Conservation (phyloP, 2,888 invertebrate species). For the Ectemnius continuus region DNA sequence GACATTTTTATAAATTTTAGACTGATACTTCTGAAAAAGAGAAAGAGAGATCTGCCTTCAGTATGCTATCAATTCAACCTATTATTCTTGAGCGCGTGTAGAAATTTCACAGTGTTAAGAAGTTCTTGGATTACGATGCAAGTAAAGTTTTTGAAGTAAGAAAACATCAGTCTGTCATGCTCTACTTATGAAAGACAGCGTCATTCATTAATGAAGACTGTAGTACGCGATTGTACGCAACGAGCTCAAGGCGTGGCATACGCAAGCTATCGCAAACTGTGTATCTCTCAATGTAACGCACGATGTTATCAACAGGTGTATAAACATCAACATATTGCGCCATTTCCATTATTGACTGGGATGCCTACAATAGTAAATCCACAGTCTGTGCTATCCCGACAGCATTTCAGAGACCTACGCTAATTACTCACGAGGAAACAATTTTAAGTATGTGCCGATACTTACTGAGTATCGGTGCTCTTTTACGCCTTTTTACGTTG, state of each 20-base stretch:
- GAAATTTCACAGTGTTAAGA: not conserved
- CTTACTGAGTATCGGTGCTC: not conserved
- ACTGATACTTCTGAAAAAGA: conserved; percentile 72
- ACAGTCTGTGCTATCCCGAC: not conserved
- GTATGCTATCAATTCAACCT: conserved; percentile 17
- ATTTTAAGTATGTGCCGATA: not conserved
- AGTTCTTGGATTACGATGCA: no score
- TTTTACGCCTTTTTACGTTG: not conserved
- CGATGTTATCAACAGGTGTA: no score
- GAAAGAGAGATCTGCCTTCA: conserved; percentile 54
- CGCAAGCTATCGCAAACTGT: conserved; percentile 9
- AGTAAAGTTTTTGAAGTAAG: no score
- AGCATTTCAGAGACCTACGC: not conserved
- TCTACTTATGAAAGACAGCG: no score
- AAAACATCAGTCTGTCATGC: no score
- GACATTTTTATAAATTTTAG: conserved; percentile 79
- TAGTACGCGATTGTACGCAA: not conserved
- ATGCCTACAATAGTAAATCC: no score
- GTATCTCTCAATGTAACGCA: not conserved
- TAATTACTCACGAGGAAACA: not conserved
- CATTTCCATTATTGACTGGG: no score
- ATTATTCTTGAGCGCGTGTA: not conserved
- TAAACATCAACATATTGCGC: no score
- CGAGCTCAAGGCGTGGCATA: conserved; percentile 51
- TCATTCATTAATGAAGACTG: not conserved